Conservation (phyloP, 2,888 invertebrate genomes). For the Aethes cnicana region DNA sequence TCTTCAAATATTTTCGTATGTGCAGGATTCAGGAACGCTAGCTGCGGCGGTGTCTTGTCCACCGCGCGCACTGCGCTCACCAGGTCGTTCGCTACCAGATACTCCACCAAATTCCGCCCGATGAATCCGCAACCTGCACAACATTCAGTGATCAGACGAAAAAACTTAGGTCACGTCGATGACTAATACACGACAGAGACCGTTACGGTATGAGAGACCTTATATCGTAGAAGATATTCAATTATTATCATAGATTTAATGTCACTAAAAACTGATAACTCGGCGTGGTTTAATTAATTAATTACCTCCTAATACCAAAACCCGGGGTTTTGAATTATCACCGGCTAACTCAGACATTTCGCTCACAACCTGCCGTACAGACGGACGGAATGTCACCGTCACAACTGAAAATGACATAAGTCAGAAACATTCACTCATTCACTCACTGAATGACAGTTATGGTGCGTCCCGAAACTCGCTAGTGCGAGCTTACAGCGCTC, state of each 20-base stretch:
- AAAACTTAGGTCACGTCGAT: conserved; percentile 54
- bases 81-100: conserved; percentile 89
- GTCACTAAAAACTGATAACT: no score
- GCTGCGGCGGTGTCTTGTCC: conserved; percentile 96
- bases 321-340: conserved; percentile 74
- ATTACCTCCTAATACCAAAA: conserved; percentile 76
- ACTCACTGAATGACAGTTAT: no score
- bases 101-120: conserved; percentile 92
- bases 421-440: no score
- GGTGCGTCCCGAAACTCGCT: no score
- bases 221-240: no score
- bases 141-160: conserved; percentile 43
- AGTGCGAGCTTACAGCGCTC: no score
- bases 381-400: conserved; percentile 39
- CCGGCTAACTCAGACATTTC: conserved; percentile 74
- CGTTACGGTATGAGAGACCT: no score
- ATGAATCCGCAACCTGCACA: conserved; percentile 95
- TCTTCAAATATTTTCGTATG: conserved; percentile 89
- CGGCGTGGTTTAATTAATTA: no score
- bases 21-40: conserved; percentile 91
- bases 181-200: conserved; percentile 69
- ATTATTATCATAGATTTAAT: no score
- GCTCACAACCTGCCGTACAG: conserved; percentile 53
- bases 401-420: conserved; percentile 15
- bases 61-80: conserved; percentile 90